phyloP scores from a whole-genome alignment of 1,140 invertebrate genomes.

The Drosophila mojavensis region DNA sequence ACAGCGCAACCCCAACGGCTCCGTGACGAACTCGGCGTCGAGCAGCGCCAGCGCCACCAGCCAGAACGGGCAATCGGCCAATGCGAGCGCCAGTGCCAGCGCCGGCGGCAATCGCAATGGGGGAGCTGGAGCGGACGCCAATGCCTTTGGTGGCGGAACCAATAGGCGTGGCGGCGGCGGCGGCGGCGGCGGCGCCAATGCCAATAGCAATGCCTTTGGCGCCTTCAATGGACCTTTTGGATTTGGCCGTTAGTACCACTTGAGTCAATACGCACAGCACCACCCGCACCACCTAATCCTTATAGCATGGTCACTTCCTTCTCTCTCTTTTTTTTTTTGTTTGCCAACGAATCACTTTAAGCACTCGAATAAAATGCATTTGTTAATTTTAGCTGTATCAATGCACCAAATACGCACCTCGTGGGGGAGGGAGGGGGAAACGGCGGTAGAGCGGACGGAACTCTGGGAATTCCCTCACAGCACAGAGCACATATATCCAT shows the following conservation, averaged over 20 bases:
- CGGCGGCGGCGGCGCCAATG: constrained; percentile 49
- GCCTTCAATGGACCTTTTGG: constrained; percentile 25
- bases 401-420: constrained; percentile 11
- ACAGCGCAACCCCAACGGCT: constrained; percentile 59
- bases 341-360: constrained; percentile 44
- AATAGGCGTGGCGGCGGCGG: not conserved
- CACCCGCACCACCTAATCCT: not conserved
- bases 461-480: no score
- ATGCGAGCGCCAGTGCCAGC: constrained; percentile 62
- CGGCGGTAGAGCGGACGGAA: no score
- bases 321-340: constrained; percentile 8
- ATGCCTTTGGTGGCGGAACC: constrained; percentile 9
- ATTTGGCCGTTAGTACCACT: constrained; percentile 61
- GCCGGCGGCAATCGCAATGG: constrained; percentile 48
- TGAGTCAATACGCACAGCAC: not conserved
- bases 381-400: constrained; percentile 52
- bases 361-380: constrained; percentile 58
- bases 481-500: no score
- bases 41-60: constrained; percentile 61
- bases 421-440: no score
- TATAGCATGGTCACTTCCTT: not conserved
- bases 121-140: not conserved
- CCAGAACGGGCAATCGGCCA: constrained; percentile 55
- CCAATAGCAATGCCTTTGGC: constrained; percentile 59
- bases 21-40: constrained; percentile 63